Percentiles rank a stretch among this genome's conserved stretches.
These are phyloP conservation scores for Hyalella azteca DNA, from an alignment of 2,888 invertebrate genomes.

Conservation along the genomic window DNA sequence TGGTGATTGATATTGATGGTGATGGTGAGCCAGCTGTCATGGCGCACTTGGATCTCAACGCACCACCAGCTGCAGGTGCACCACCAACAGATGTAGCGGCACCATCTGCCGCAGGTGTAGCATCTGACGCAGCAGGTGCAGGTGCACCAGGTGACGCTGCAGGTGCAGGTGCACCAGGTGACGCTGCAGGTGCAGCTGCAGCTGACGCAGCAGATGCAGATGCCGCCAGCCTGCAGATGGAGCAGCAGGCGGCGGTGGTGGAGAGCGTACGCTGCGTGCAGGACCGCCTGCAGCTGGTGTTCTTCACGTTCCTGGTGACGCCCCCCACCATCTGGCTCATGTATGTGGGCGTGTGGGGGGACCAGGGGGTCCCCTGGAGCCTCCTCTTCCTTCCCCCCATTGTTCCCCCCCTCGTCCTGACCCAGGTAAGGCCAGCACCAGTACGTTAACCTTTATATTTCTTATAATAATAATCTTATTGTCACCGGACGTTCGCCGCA, in stretches of 20 bases:
- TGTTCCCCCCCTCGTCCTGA: background rate
- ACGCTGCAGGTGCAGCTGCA: background rate
- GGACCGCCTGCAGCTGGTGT: background rate
- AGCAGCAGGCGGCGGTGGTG: background rate
- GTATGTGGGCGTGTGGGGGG: background rate
- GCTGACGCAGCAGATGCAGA: background rate
- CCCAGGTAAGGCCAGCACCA: constrained; percentile 8
- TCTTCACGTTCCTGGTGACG: background rate
- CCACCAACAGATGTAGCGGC: background rate
- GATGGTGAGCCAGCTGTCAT: background rate
- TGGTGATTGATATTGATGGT: background rate
- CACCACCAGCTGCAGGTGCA: background rate
- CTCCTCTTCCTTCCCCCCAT: constrained; percentile 9
- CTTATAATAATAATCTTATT: no score
- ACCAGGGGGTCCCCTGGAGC: constrained; percentile 15
- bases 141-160: background rate
- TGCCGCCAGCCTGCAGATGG: background rate
- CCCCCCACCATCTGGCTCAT: background rate
- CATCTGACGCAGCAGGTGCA: background rate
- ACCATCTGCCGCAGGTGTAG: background rate
- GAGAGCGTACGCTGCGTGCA: constrained; percentile 5
- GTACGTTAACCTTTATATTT: no score
- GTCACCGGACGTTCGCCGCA: no score
- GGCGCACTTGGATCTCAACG: background rate
- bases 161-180: background rate